Base-by-base conservation (phyloP, 37 sponge, comb jelly and placozoan genomes). In the Chondrosia reniformis region DNA sequence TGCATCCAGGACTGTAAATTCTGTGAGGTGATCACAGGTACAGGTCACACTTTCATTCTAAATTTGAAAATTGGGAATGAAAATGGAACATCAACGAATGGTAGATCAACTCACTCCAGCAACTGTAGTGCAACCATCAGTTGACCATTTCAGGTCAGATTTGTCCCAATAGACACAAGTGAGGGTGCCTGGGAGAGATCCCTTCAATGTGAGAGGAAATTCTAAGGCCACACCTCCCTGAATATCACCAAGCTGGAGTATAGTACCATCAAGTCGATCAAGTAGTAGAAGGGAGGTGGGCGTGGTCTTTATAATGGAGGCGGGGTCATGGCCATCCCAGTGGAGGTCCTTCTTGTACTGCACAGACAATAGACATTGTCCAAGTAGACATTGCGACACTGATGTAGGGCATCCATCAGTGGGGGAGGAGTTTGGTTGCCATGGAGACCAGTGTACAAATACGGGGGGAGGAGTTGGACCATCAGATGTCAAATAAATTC, bases 311-410 rank as follows among this genome's bases (percentile, higher is more conserved):
- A 57, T 34, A 10, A 57, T 46, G 33, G 80, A 31, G 6, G 72
- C 22, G 63, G 67, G 84, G 33, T 39, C 67, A 5, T 9, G 12
- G 41, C 89, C 89, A 4, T 42, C 39, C 89, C 89, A 83, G 55
- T 46, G 71, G 6, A 83, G 13, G 22, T 88, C 56, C 28, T 28
- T 33, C 1, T 30, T 19, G 31, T 45, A 45, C 32, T 63, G 52
- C 34, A 63, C 40, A n/a, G 67, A 58, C 3, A 19, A n/a, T 0
- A 79, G 63, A 64, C 80, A 79, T 40, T 31, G 44, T 45, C 67
- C 44, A 6, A 24, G 31, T 19, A 59, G 28, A 13, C 28, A 30
- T 13, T 59, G 61, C 61, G 6, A 6, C n/a, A 59, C 61, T 59
- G n/a, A 25, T 30, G n/a, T 59, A n/a, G n/a, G n/a, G n/a, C n/a